Conservation (phyloP, 2,113 vertebrate genomes). For the Stercorarius parasiticus region DNA sequence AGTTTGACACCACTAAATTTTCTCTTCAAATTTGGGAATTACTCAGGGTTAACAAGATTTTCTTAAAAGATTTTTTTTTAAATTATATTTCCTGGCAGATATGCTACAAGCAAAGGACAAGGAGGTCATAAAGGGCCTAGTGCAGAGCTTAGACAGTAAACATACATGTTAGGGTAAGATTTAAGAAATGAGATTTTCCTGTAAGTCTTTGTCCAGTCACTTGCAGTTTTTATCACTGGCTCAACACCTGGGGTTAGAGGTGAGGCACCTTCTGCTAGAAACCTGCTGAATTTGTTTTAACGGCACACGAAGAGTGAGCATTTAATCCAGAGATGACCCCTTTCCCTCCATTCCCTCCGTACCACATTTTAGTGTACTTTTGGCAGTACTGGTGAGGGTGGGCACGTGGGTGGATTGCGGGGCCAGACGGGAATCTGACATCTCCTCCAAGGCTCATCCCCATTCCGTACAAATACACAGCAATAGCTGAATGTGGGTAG, state of each 20-base stretch:
- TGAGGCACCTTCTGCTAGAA: background rate
- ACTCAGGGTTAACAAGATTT: background rate
- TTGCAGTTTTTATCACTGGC: background rate
- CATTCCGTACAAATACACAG: fast-evolving
- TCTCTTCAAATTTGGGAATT: background rate
- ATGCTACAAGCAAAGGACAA: background rate
- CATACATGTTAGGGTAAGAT: background rate
- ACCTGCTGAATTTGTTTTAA: background rate
- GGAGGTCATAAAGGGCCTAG: background rate
- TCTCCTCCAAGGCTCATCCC: background rate
- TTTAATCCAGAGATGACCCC: too few species aligned
- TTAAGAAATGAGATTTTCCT: background rate
- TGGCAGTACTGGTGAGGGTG: background rate
- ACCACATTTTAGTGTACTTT: background rate
- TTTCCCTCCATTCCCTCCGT: fast-evolving
- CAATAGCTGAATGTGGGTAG: background rate
- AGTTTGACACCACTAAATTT: background rate
- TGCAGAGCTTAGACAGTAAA: background rate
- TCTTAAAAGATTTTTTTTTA: background rate
- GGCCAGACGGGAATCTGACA: background rate
- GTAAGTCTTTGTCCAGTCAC: background rate
- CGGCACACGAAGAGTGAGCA: fast-evolving
- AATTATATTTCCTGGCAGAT: background rate
- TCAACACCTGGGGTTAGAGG: too few species aligned
- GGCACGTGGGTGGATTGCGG: background rate